Base-by-base conservation (phyloP, 2,113 vertebrate genomes). In the Paramormyrops kingsleyae region DNA sequence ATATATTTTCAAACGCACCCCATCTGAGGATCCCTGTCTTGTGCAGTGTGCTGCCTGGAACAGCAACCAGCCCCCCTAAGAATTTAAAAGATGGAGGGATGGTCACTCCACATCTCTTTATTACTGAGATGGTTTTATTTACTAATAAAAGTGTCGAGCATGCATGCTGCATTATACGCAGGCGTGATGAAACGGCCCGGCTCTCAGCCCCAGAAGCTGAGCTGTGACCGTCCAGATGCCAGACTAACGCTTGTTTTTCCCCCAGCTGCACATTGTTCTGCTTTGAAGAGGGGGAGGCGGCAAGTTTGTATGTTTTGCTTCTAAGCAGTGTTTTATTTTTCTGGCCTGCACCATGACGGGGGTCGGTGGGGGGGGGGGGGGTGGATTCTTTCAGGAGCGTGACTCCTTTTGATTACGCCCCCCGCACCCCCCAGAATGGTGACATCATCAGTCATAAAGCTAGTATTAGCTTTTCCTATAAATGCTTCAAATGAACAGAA, bases 231-330 rank as follows among this genome's bases (percentile, higher is more conserved):
- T 87, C 89, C 42, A 87, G 89, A 93, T 91, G 84, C 88, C 70
- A 52, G 80, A 53, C n/a, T 47, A 88, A 31, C 31, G 83, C 88
- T 89, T 56, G 50, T 87, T 93, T 93, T 94, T 94, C 89, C 94
- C 31, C 31, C 94, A 95, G 95, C 93, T 94, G 93, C 89, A 35
- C 24, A 44, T 83, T 59, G 52, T 56, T 59, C 92, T 62, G 70
- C 90, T 90, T 93, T 89, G 88, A 88, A 92, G 90, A 88, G 10
- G 39, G 47, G 10, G 90, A 90, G 89, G 92, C 90, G 46, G 70
- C 90, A 47, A 93, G 2, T 66, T 27, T 66, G 91, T 93, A 93
- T 93, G 90, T 93, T 93, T 94, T 89, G 92, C 92, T 92, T 92
- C 50, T 88, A 86, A 50, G n/a, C 47, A 4, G 77, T 19, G 50